Evolutionary conservation across 2,113 vertebrate genomes (phyloP), one percentile per base, ranked within the genome.

Genomic region (Butorides virescens): DNA sequence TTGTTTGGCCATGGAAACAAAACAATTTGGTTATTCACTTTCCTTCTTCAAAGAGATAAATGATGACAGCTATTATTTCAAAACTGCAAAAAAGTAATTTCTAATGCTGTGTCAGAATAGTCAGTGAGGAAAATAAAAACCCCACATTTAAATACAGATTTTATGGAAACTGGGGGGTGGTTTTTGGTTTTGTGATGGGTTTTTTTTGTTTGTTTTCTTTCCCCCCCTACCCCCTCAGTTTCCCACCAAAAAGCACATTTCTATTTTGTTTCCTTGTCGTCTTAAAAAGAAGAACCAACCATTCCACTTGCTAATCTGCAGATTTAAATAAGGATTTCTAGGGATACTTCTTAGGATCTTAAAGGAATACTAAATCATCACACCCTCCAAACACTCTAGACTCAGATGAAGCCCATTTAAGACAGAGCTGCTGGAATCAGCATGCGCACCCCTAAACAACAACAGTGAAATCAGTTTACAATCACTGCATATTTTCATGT

Each of bases 181-280:
- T 58, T 52, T 46, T 56, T 25, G 1, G 7, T 3, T 72, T 58
- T 21, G 6, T 15, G 10, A 8, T 49, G 13, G 3, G 1, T 0
- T 14, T 26, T 15, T 20, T 15, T 23, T 23, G 11, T 30, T 59
- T 53, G 13, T 50, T 66, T 70, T 70, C 18, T 7, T 6, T 3
- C 3, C 4, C 6, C 1, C 0, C 2, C 3, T 2, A 2, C 3
- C 3, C 3, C 3, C 6, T 1, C 0, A 3, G 12, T 59, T 76
- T 44, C 11, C 29, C 53, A 82, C 13, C 10, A 42, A 46, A 61
- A 66, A 20, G 2, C 2, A 55, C 7, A 83, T 18, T 87, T 67
- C 19, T 32, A 3, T n/a, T 91, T 67, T 59, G 8, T 70, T 81
- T 80, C 25, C 4, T 46, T 39, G 13, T 47, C 20, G 17, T 63